Evolutionary conservation across 30 jellyfish, hydroid and myxozoan species (phyloP).

Genomic region (Pseudorhiza aurosa): DNA sequence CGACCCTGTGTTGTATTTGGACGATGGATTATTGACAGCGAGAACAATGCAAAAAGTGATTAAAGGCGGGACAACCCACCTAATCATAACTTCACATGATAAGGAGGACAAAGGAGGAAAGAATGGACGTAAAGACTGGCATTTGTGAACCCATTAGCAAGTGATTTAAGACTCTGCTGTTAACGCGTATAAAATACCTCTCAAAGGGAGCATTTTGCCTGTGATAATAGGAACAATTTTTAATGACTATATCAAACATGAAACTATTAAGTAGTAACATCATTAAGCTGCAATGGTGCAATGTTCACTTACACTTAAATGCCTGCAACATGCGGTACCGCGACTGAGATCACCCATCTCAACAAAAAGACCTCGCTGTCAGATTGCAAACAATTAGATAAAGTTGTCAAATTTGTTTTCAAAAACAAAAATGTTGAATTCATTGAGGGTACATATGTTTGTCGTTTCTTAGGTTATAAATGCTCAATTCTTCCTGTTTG

Average conservation of each 20-base stretch:
- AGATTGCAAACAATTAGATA: conserved; percentile 2
- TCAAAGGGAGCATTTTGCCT: conserved; percentile 3
- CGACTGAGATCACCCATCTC: not conserved
- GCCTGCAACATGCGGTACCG: too few species aligned
- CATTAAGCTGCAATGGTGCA: conserved; percentile 5
- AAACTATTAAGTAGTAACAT: not conserved
- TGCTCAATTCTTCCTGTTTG: conserved; percentile 3
- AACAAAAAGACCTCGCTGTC: conserved; percentile 1
- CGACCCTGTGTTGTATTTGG: conserved; percentile 47
- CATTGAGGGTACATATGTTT: conserved; percentile 10
- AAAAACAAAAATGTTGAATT: conserved; percentile 8
- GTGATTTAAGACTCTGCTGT: conserved; percentile 20
- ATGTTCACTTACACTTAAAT: conserved; percentile 16
- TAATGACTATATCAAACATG: not conserved
- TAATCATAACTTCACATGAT: conserved; percentile 43
- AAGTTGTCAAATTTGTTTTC: conserved; percentile 11
- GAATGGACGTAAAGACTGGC: conserved; percentile 38
- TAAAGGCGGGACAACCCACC: conserved; percentile 72
- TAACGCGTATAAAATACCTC: conserved; percentile 16
- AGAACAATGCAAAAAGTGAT: conserved; percentile 44
- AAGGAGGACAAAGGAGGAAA: conserved; percentile 69
- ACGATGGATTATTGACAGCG: conserved; percentile 21
- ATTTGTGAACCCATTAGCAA: conserved; percentile 61
- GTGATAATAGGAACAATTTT: not conserved
- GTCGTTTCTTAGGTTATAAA: not conserved